A percentile compares a stretch with the other conserved stretches of the same genome.
phyloP scores from a whole-genome alignment of 2,113 vertebrate genomes.

The Anolis carolinensis region DNA sequence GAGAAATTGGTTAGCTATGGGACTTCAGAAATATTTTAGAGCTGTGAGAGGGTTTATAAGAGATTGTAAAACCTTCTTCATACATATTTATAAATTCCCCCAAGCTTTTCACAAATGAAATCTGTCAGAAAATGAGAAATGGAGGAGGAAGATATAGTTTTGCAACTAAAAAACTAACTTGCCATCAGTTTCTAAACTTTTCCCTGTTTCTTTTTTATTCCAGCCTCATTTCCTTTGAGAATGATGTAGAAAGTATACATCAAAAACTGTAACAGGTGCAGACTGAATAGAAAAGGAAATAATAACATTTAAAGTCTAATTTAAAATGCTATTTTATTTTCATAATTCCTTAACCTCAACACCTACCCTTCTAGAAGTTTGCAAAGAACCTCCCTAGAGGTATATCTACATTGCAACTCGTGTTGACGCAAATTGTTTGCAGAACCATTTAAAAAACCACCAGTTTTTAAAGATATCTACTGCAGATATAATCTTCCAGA shows the following conservation, averaged over 20 bases:
- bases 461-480: too few species aligned
- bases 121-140: neutral
- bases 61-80: too few species aligned
- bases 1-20: neutral
- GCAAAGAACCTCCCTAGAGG: neutral
- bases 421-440: neutral
- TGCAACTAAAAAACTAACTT: neutral
- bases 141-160: neutral
- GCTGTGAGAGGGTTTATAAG: too few species aligned
- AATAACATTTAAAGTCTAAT: neutral
- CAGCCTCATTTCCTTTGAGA: neutral
- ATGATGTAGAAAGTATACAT: neutral
- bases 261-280: neutral
- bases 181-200: too few species aligned
- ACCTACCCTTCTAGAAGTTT: neutral
- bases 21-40: neutral
- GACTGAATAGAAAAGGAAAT: neutral
- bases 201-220: too few species aligned
- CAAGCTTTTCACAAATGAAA: neutral
- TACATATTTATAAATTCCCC: too few species aligned
- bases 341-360: neutral
- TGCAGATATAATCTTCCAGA: too few species aligned
- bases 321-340: neutral
- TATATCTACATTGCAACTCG: neutral
- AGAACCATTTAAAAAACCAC: too few species aligned